Evolutionary conservation across 2,113 vertebrate species (phyloP), one percentile per base, ranked within the genome.

Genomic region (Odocoileus hemionus): DNA sequence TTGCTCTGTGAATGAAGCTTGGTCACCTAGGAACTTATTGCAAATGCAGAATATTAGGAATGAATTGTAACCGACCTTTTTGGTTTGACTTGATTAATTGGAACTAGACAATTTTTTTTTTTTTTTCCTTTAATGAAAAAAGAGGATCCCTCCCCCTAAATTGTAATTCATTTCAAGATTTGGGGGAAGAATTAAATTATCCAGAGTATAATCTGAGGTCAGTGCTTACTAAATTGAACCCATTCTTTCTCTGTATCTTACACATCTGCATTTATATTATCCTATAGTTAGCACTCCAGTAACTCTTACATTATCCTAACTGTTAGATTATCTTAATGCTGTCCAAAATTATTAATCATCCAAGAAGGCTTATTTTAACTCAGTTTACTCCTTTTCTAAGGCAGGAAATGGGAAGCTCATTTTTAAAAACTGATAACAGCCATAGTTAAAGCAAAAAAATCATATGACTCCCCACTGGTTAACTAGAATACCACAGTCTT

Each of bases 381-480:
- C 26, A 61, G 11, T 76, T 85, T 57, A 88, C 12, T 50, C 61
- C 67, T 79, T 96, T 91, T 43, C 70, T 67, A 92, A 94, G 54
- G 25, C 26, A 95, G 21, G 50, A 93, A 83, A 86, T 55, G 80
- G 86, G 52, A 93, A 95, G 54, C 55, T 79, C 6, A 19, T 61
- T 79, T 97, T 89, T 70, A 61, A 96, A 96, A 76, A 91, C 15
- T 92, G 55, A 17, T 60, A 91, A 80, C 30, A 86, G 30, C 21
- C 16, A 87, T 50, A 98, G 33, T 87, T 78, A 93, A 91, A 76
- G 30, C 78, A 91, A 80, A 97, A 95, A 95, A 16, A 45, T 3
- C 83, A 1, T 87, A 19, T 70, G 11, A 94, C 89, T 86, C 61
- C 26, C 33, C 36, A n/a, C 88, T 16, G 6, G 54, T 64, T 67